phyloP scores from a whole-genome alignment of 2,888 invertebrate genomes.

The Ormyrus labotus region DNA sequence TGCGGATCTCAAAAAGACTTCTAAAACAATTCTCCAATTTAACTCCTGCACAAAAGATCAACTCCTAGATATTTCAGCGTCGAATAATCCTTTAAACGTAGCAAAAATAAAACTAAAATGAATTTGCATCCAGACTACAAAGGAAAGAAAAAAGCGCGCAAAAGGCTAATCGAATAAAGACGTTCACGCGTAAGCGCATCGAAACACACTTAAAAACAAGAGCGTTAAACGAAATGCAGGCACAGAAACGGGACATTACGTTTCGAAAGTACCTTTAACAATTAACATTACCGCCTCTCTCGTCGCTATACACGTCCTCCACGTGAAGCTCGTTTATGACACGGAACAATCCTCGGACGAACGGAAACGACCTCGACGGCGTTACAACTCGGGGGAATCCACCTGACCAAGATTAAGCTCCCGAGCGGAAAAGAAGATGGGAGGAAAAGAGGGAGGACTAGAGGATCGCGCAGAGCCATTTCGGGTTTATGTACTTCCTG shows the following conservation, averaged over 20 bases:
- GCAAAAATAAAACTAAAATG: too few relatives aligned
- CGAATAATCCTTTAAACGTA: too few relatives aligned
- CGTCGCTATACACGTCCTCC: neutral
- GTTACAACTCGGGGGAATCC: conserved; percentile 26
- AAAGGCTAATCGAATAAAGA: conserved; percentile 3
- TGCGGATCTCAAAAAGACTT: too few relatives aligned
- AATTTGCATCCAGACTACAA: neutral
- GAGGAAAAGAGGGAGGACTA: neutral
- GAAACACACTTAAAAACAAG: neutral
- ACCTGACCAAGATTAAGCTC: conserved; percentile 50
- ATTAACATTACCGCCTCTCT: conserved; percentile 28
- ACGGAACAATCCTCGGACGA: conserved; percentile 27
- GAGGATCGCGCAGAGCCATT: conserved; percentile 39
- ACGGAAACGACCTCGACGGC: conserved; percentile 32
- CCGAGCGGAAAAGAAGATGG: conserved; percentile 36
- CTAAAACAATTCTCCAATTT: too few relatives aligned
- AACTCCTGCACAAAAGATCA: too few relatives aligned
- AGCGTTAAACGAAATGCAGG: neutral
- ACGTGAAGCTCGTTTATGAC: conserved; percentile 36
- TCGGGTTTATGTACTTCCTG: conserved; percentile 54
- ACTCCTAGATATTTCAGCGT: too few relatives aligned
- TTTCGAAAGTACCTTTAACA: conserved; percentile 10
- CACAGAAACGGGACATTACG: neutral
- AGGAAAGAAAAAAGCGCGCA: neutral
- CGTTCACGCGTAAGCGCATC: neutral